Evolutionary conservation across 1,140 invertebrate species (phyloP).

Genomic region (Drosophila kanapiae): DNA sequence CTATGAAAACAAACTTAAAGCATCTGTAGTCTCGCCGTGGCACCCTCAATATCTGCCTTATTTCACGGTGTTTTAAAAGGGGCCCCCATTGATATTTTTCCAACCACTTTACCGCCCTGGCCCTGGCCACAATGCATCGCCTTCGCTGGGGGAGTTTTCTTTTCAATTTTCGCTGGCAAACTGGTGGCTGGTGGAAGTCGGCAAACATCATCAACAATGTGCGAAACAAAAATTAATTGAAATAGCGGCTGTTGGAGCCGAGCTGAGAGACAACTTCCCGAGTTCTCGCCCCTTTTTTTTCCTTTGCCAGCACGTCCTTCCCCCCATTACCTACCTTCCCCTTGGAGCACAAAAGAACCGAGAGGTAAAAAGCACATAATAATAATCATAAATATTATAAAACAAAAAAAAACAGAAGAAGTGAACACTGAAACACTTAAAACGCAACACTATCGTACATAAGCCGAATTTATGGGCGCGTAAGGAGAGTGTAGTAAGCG

Average conservation of each 20-base stretch:
- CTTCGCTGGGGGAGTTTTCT: constrained; percentile 25
- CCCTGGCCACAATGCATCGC: background rate
- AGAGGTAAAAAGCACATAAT: constrained; percentile 38
- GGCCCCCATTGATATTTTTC: constrained; percentile 16
- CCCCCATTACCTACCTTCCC: no score
- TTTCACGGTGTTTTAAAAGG: constrained; percentile 4
- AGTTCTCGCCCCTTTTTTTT: background rate
- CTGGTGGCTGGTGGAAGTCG: constrained; percentile 16
- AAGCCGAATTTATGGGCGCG: constrained; percentile 4
- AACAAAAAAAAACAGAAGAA: constrained; percentile 11
- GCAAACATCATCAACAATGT: constrained; percentile 65
- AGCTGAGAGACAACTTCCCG: constrained; percentile 37
- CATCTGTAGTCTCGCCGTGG: background rate
- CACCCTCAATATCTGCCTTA: background rate
- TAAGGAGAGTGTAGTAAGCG: background rate
- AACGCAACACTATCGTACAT: constrained; percentile 19
- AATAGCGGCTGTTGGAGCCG: no score
- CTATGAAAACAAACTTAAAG: background rate
- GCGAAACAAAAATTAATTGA: constrained; percentile 70
- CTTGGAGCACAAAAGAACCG: background rate
- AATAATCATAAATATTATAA: constrained; percentile 54
- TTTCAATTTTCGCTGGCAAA: constrained; percentile 58
- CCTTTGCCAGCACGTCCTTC: background rate
- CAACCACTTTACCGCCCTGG: constrained; percentile 6
- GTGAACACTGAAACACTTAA: constrained; percentile 6